Base-by-base conservation (phyloP, 2,797 vertebrate genomes). In the Phoxinus dragarum region DNA sequence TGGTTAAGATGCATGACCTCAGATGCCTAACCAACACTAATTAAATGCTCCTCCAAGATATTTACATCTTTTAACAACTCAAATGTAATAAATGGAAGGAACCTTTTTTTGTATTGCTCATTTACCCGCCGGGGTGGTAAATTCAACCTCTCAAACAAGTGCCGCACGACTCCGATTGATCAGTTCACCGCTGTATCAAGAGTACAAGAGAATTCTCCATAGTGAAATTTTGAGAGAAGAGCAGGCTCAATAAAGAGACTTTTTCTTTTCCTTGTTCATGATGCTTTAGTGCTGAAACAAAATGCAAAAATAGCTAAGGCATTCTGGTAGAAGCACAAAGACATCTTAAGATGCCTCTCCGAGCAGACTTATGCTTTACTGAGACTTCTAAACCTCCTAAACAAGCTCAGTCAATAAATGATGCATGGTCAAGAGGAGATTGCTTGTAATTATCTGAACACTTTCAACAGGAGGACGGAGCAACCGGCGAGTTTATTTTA, bases 41-140 rank as follows among this genome's bases (percentile, higher is more conserved):
- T 90, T 82, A 93, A 81, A 88, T 9, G 6, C 74, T 81, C 86
- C 71, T 36, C 74, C 61, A 90, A 91, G 92, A 90, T 89, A 88
- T 93, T 93, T 89, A 88, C 88, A 89, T 89, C 44, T 86, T 89
- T 56, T 87, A 90, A 83, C 79, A 44, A 89, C 76, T 74, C 47
- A 75, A 89, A 83, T 59, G 80, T 85, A 86, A 88, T 86, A 85
- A 87, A 79, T 81, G 73, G 80, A 82, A 38, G 66, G 75, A 84
- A 83, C 81, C 40, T 74, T 80, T 82, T 47, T 77, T 84, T 61
- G 74, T 71, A 66, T 54, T 42, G 74, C 75, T 49, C 11, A 21
- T 56, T 86, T 77, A 44, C 44, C 88, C 61, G 66, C 56, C 23
- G 47, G 81, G 82, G 23, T 71, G 83, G 80, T 40, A 82, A 49